Percentiles rank a stretch among this genome's conserved stretches.
phyloP scores from a whole-genome alignment of 1,140 invertebrate genomes.

The Andricus grossulariae region DNA sequence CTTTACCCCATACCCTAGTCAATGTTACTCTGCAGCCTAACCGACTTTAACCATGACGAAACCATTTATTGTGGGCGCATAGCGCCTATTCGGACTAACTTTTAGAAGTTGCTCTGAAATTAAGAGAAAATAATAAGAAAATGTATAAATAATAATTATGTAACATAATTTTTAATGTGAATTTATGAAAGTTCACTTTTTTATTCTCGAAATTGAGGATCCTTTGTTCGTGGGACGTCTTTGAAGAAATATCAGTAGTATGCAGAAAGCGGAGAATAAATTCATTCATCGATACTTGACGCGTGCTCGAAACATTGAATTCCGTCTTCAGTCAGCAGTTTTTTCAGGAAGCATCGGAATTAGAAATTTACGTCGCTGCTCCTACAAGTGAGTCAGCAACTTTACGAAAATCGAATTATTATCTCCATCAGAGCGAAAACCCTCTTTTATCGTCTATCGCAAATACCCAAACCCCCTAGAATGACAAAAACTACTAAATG shows the following conservation, averaged over 20 bases:
- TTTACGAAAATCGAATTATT: slow-evolving; percentile 22
- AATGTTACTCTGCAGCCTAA: too few relatives aligned
- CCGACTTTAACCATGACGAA: too few relatives aligned
- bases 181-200: too few relatives aligned
- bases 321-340: slow-evolving; percentile 12
- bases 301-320: slow-evolving; percentile 19
- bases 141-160: too few relatives aligned
- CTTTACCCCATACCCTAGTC: too few relatives aligned
- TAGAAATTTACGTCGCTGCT: slow-evolving; percentile 8
- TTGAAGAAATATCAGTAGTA: slow-evolving; percentile 2
- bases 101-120: too few relatives aligned
- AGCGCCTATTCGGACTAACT: too few relatives aligned
- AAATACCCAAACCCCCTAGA: background rate
- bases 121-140: too few relatives aligned
- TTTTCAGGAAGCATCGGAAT: slow-evolving; percentile 26
- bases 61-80: too few relatives aligned
- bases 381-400: slow-evolving; percentile 7
- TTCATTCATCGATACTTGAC: slow-evolving; percentile 13
- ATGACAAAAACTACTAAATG: background rate
- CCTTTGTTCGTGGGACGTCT: too few relatives aligned
- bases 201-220: too few relatives aligned
- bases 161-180: too few relatives aligned
- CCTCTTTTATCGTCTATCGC: background rate
- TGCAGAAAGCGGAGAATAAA: slow-evolving; percentile 19
- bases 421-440: background rate